A percentile compares a stretch with the other conserved stretches of the same genome.
Conservation (phyloP, 2,113 vertebrate genomes). For the Calonectris borealis region DNA sequence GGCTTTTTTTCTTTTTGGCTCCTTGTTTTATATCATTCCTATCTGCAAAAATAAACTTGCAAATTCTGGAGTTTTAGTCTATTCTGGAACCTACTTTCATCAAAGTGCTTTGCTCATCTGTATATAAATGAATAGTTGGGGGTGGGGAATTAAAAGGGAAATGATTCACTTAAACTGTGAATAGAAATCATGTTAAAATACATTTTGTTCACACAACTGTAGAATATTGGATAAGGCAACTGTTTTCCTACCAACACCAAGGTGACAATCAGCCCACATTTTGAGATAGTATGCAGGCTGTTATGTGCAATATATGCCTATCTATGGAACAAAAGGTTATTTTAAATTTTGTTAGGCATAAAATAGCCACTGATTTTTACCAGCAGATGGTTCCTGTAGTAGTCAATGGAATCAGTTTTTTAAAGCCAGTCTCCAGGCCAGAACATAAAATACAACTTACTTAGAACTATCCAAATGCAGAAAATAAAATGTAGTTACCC, state of each 20-base stretch:
- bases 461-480: background rate
- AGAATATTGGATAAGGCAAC: slow-evolving; percentile 22
- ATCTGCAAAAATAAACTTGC: slow-evolving; percentile 41
- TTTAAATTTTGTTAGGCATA: slow-evolving; percentile 39
- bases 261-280: slow-evolving; percentile 28
- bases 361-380: slow-evolving; percentile 17
- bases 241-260: slow-evolving; percentile 40
- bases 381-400: slow-evolving; percentile 16
- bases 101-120: slow-evolving; percentile 36
- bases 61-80: slow-evolving; percentile 39
- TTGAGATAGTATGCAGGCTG: background rate
- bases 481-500: background rate
- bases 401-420: slow-evolving; percentile 29
- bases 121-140: slow-evolving; percentile 50
- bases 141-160: slow-evolving; percentile 33
- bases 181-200: slow-evolving; percentile 19
- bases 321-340: slow-evolving; percentile 47
- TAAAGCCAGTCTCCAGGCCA: background rate
- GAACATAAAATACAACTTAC: background rate
- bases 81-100: slow-evolving; percentile 39
- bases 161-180: slow-evolving; percentile 42
- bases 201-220: slow-evolving; percentile 21
- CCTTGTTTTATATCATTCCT: background rate
- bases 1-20: background rate
- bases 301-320: slow-evolving; percentile 15